Base-by-base conservation (phyloP, 2,113 vertebrate genomes). In the Erpornis zantholeuca region DNA sequence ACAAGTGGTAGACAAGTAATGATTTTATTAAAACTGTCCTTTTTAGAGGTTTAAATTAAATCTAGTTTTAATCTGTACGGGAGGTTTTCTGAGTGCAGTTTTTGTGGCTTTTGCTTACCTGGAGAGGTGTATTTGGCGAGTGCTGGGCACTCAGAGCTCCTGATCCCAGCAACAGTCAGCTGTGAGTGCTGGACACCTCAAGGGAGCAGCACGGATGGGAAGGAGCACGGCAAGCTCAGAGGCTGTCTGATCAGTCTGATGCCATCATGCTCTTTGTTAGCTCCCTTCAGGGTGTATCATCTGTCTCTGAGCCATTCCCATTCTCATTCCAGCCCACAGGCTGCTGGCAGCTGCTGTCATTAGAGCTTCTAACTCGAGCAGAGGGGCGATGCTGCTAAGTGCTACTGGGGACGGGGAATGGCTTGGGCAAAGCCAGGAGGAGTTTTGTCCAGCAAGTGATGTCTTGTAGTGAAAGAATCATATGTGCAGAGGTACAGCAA, bases 131-230 rank as follows among this genome's bases (percentile, higher is more conserved):
- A 1, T 6, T 10, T 70, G 19, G 33, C 29, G 70, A 47, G 68
- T 33, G 50, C 82, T 83, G 72, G 57, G 49, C 42, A 19, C 47
- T 11, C 12, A 2, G 16, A 2, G 7, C 49, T 40, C 63, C 53
- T 4, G 1, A 0, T 9, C 21, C 64, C 82, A 78, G 61, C 23
- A 38, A 1, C 8, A 17, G 19, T 5, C 38, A 70, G 38, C 57
- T 72, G 78, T 7, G 21, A 13, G 53, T 21, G 38, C 88, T 65
- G 11, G 0, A 2, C 10, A 14, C 50, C 25, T n/a, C 0, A 0
- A 35, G 60, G 50, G 29, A 17, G 24, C 16, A 31, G 52, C 35
- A 45, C 18, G 3, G 68, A 27, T 0, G 12, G 68, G 75, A 31
- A 56, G 65, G 59, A 54, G 52, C 68, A 40, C 3, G 2, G 68